These are phyloP conservation scores for Dione juno DNA, from an alignment of 2,888 invertebrate species.

Conservation along the genomic window DNA sequence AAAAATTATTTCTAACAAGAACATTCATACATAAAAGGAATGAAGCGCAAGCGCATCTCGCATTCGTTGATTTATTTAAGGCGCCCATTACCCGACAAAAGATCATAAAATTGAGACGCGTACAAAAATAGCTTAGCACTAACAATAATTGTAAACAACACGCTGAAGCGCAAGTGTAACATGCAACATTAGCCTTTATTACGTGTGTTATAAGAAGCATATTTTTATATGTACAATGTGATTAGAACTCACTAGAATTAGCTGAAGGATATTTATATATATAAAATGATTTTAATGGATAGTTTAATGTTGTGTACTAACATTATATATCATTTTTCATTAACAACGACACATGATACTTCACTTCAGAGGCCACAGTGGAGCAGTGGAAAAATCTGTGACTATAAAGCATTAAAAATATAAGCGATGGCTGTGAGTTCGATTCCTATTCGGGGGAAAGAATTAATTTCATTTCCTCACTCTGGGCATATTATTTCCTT, in stretches of 20 bases:
- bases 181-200: slow-evolving; percentile 9
- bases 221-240: neutral
- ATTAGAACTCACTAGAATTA: neutral
- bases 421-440: too few species aligned
- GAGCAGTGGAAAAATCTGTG: too few species aligned
- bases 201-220: neutral
- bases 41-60: neutral
- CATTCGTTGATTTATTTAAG: slow-evolving; percentile 36
- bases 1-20: neutral
- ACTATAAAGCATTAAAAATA: too few species aligned
- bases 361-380: too few species aligned
- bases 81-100: slow-evolving; percentile 30
- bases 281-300: too few species aligned
- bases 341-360: too few species aligned
- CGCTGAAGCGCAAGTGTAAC: neutral
- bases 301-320: too few species aligned
- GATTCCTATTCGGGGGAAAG: too few species aligned
- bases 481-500: too few species aligned
- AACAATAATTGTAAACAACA: slow-evolving; percentile 22
- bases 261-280: too few species aligned
- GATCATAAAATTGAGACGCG: slow-evolving; percentile 33
- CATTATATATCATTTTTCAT: too few species aligned
- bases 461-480: too few species aligned
- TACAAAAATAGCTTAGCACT: slow-evolving; percentile 30
- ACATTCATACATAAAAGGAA: neutral